Conservation (phyloP, 2,113 vertebrate species). For the Orycteropus afer region DNA sequence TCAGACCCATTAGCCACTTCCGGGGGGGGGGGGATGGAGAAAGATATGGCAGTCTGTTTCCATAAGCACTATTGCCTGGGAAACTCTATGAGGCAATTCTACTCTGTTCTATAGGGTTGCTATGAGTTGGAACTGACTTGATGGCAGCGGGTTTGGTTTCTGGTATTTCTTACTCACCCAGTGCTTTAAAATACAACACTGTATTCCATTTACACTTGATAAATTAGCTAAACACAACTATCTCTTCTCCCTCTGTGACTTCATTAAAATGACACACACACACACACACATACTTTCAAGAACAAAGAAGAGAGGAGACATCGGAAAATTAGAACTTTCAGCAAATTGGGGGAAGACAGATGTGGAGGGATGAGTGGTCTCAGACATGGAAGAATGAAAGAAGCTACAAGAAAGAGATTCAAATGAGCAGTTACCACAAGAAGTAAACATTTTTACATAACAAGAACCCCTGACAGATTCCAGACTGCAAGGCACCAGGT, state of each 20-base stretch:
- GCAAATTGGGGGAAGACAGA: neutral
- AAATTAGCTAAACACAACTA: neutral
- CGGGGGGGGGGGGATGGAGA: too few species aligned
- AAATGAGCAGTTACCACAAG: neutral
- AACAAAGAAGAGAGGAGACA: neutral
- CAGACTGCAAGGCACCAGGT: neutral
- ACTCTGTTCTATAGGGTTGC: too few species aligned
- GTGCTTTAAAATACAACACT: neutral
- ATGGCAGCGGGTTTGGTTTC: too few species aligned
- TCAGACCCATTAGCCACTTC: too few species aligned
- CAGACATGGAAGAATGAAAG: neutral
- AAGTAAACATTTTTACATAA: neutral
- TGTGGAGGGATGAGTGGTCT: neutral
- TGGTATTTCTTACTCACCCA: neutral
- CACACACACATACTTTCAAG: neutral
- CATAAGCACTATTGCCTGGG: too few species aligned
- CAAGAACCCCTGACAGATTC: neutral
- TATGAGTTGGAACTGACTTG: too few species aligned
- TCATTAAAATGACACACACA: neutral
- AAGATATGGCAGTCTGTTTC: too few species aligned
- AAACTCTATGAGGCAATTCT: neutral
- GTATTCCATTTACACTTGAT: neutral
- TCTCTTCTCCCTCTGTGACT: neutral
- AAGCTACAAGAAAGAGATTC: neutral
- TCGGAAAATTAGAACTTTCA: neutral